Percentiles rank a stretch among this genome's conserved stretches.
Conservation (phyloP, 2,113 vertebrate genomes). For the Merops nubicus region DNA sequence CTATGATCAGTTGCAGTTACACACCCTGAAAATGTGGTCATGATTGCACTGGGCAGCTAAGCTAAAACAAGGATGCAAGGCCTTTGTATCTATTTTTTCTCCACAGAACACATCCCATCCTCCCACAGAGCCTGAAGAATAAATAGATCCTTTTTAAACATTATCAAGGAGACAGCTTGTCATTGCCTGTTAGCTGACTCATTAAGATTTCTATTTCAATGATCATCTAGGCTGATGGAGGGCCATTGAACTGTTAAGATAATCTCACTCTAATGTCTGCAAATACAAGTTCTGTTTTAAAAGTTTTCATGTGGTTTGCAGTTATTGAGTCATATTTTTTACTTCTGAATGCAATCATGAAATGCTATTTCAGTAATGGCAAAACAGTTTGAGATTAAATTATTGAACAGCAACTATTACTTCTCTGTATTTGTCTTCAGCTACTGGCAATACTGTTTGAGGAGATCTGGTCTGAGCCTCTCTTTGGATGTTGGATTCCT, state of each 20-base stretch:
- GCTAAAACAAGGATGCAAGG: neutral
- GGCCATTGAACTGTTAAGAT: constrained; percentile 17
- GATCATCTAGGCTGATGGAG: constrained; percentile 34
- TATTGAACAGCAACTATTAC: neutral
- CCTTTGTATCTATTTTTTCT: neutral
- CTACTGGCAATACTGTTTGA: neutral
- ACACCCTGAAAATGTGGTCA: neutral
- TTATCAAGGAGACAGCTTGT: constrained; percentile 40
- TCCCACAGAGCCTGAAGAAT: constrained; percentile 10
- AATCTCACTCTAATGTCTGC: neutral
- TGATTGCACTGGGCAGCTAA: neutral
- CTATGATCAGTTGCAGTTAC: neutral
- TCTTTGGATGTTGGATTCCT: neutral
- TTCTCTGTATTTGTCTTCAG: neutral
- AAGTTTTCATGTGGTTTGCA: neutral
- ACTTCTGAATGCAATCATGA: neutral
- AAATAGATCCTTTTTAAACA: neutral
- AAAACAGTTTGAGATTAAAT: neutral
- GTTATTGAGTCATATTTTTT: constrained; percentile 21
- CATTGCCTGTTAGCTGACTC: constrained; percentile 45
- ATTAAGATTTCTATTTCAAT: constrained; percentile 49
- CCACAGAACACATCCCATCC: neutral
- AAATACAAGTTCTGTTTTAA: neutral
- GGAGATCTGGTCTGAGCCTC: neutral
- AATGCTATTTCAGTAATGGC: neutral